These are phyloP conservation scores for Dasysyrphus tricinctus DNA, from an alignment of 2,888 invertebrate genomes.

Conservation along the genomic window DNA sequence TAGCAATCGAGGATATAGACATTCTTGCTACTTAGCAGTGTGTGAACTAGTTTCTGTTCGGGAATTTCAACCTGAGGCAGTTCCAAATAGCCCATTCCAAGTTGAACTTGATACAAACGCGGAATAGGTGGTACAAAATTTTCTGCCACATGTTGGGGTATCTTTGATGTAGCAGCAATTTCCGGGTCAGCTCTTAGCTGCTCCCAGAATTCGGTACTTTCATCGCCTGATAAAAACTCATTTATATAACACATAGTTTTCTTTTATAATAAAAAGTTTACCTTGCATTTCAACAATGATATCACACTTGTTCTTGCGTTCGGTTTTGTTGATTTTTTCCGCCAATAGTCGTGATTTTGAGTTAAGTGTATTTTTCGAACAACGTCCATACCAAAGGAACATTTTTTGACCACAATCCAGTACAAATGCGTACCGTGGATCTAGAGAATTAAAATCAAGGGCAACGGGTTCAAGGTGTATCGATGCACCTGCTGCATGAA, in stretches of 20 bases:
- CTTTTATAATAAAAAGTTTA: conserved; percentile 23
- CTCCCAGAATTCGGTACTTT: conserved; percentile 93
- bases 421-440: conserved; percentile 96
- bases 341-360: conserved; percentile 92
- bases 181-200: conserved; percentile 85
- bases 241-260: neutral
- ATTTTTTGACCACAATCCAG: conserved; percentile 94
- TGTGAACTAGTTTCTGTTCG: conserved; percentile 90
- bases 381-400: conserved; percentile 92
- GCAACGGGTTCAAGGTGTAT: conserved; percentile 95
- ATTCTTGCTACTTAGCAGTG: conserved; percentile 93
- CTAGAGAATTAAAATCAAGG: conserved; percentile 89
- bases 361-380: conserved; percentile 93
- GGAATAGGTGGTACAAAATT: conserved; percentile 84
- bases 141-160: conserved; percentile 81
- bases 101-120: conserved; percentile 95
- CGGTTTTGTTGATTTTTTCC: conserved; percentile 99
- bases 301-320: conserved; percentile 97
- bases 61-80: conserved; percentile 95
- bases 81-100: conserved; percentile 99
- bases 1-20: conserved; percentile 98
- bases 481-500: conserved; percentile 93
- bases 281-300: conserved; percentile 92
- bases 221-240: conserved; percentile 85
- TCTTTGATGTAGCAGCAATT: conserved; percentile 82